phyloP scores from a whole-genome alignment of 2,113 vertebrate genomes.

The Percopsis transmontana region DNA sequence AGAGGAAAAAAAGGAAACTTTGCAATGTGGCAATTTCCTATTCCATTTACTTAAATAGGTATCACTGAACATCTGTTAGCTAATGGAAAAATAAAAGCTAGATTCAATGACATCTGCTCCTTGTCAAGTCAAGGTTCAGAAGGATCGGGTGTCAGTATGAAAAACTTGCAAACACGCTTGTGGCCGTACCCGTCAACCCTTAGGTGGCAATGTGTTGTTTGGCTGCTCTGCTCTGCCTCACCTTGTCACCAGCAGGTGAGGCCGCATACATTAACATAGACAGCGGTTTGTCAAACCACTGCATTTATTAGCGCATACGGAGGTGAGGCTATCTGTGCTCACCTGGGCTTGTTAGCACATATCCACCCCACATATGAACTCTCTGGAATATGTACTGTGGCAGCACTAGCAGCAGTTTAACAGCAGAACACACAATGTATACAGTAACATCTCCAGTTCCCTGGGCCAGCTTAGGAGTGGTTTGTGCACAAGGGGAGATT shows the following conservation, averaged over 20 bases:
- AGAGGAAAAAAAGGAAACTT: constrained; percentile 3
- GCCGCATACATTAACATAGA: constrained; percentile 88
- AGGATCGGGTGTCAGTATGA: constrained; percentile 43
- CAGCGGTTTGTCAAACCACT: constrained; percentile 84
- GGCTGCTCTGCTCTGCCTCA: constrained; percentile 76
- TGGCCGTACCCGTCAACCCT: constrained; percentile 21
- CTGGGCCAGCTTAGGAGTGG: background rate
- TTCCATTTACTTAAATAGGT: constrained; percentile 28
- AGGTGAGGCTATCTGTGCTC: constrained; percentile 79
- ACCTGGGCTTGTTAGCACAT: constrained; percentile 80
- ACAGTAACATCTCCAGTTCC: constrained; percentile 16
- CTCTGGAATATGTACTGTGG: constrained; percentile 55
- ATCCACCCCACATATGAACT: constrained; percentile 44
- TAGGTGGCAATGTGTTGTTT: constrained; percentile 63
- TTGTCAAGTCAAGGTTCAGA: constrained; percentile 66
- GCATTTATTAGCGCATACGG: constrained; percentile 87
- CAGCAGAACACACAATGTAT: constrained; percentile 44
- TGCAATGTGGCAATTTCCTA: constrained; percentile 6
- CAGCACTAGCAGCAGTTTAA: constrained; percentile 57
- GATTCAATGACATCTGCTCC: constrained; percentile 66
- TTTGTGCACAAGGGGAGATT: background rate
- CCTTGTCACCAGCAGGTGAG: constrained; percentile 87
- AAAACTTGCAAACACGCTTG: constrained; percentile 2
- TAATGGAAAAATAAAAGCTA: constrained; percentile 53
- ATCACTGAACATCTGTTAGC: constrained; percentile 51